phyloP scores from a whole-genome alignment of 2,888 invertebrate genomes.

The Pardosa pseudoannulata region DNA sequence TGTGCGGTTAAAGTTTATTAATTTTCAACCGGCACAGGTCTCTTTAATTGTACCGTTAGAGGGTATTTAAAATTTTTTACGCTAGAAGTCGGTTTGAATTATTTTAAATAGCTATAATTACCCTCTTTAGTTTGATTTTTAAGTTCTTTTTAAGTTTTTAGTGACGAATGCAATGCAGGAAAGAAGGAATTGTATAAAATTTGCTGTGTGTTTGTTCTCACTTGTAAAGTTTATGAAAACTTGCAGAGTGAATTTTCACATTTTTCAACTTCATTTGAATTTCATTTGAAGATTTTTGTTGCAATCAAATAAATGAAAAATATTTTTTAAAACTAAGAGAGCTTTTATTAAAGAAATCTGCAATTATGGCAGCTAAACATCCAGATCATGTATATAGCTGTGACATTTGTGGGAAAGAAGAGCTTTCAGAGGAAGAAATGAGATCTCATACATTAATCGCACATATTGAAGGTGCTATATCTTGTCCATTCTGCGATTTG shows the following conservation, averaged over 20 bases:
- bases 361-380: slow-evolving; percentile 79
- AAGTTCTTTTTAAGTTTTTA: no score
- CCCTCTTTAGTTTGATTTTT: no score
- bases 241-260: no score
- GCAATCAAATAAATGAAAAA: no score
- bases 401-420: slow-evolving; percentile 91
- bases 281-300: no score
- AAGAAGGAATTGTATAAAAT: no score
- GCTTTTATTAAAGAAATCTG: not conserved
- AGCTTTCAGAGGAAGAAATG: slow-evolving; percentile 82
- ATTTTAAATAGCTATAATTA: no score
- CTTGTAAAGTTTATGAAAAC: no score
- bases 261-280: no score
- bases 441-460: slow-evolving; percentile 86
- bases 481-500: slow-evolving; percentile 90
- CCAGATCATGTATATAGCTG: slow-evolving; percentile 83
- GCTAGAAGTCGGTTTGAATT: not conserved
- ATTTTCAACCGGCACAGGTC: slow-evolving; percentile 39
- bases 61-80: not conserved
- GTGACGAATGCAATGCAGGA: no score
- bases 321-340: not conserved
- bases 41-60: not conserved
- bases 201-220: no score
- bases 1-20: slow-evolving; percentile 51
- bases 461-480: slow-evolving; percentile 87